Evolutionary conservation across 2,888 invertebrate genomes (phyloP), one percentile per base, ranked within the genome.

Genomic region (Linyphia triangularis): DNA sequence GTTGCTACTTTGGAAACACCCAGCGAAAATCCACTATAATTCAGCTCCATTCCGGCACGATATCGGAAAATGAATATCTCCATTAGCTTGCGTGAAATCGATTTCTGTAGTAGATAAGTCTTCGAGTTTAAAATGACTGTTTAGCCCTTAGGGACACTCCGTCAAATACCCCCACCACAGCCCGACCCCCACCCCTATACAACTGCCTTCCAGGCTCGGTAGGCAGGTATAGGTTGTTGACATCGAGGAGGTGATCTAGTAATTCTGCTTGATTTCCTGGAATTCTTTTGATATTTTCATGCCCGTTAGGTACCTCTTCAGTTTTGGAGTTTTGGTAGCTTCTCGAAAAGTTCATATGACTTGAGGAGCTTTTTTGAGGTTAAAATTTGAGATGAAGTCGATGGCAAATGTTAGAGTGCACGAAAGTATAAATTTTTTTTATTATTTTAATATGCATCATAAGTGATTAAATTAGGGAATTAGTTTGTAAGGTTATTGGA

Each of bases 1-100:
- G 26, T 24, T 24, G 13, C 13, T 13, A 26, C 63, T 63, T 28
- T n/a, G 28, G 28, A 16, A 22, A 63, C 24, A 28, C 63, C 63
- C 63, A 63, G 24, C 24, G 26, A 28, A n/a, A n/a, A 63, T 13
- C 63, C 7, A 13, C 63, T 19, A 10, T 24, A 63, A 63, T 10
- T 63, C 63, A 26, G 57, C 33, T 33, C 33, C 33, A 33, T 9
- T 33, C 9, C 33, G 43, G 1, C 7, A 57, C 57, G 63, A 63
- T 26, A 28, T 79, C 59, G 30, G 70, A 28, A 82, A 82, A 82
- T 61, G 82, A 72, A 72, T 72, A 72, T 61, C 82, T 72, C 72
- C 82, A 82, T 82, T 72, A 82, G 40, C 72, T 82, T 61, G 72
- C 72, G 70, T 26, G 43, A 61, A 72, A 82, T 82, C 82, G 82